Evolutionary conservation across 1,140 invertebrate genomes (phyloP).

Genomic region (Daktulosphaira vitifoliae): DNA sequence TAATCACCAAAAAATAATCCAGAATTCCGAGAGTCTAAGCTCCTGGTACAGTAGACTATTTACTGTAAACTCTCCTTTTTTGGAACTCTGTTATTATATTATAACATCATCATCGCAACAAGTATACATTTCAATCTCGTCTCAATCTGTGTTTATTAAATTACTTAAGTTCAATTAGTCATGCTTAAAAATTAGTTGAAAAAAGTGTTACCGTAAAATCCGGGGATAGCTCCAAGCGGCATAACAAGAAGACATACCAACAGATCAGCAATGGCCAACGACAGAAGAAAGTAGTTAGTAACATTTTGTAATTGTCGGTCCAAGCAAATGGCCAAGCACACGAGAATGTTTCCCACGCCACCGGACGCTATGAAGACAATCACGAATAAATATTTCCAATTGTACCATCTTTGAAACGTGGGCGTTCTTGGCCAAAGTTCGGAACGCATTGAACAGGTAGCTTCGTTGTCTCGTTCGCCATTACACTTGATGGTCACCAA

Average conservation of each 20-base stretch:
- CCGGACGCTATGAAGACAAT: conserved; percentile 76
- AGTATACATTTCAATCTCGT: too few relatives aligned
- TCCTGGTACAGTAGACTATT: too few relatives aligned
- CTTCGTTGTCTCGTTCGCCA: background rate
- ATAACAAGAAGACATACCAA: conserved; percentile 84
- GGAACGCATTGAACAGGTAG: background rate
- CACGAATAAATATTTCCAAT: conserved; percentile 70
- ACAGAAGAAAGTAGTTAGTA: conserved; percentile 90
- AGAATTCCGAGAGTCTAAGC: too few relatives aligned
- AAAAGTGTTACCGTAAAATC: conserved; percentile 78
- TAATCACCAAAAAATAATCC: too few relatives aligned
- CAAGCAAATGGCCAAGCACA: conserved; percentile 77
- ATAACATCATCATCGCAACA: too few relatives aligned
- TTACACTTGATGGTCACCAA: conserved; percentile 4
- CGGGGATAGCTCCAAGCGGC: conserved; percentile 77
- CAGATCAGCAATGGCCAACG: conserved; percentile 84
- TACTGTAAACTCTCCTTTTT: too few relatives aligned
- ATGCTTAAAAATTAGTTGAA: too few relatives aligned
- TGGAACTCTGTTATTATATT: too few relatives aligned
- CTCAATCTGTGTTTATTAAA: too few relatives aligned
- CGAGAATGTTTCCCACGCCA: conserved; percentile 81
- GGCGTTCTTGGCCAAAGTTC: background rate
- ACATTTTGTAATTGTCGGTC: conserved; percentile 82
- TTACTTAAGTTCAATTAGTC: too few relatives aligned
- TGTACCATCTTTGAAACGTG: conserved; percentile 44